phyloP scores from a whole-genome alignment of 2,888 invertebrate genomes.

The Diloba caeruleocephala region DNA sequence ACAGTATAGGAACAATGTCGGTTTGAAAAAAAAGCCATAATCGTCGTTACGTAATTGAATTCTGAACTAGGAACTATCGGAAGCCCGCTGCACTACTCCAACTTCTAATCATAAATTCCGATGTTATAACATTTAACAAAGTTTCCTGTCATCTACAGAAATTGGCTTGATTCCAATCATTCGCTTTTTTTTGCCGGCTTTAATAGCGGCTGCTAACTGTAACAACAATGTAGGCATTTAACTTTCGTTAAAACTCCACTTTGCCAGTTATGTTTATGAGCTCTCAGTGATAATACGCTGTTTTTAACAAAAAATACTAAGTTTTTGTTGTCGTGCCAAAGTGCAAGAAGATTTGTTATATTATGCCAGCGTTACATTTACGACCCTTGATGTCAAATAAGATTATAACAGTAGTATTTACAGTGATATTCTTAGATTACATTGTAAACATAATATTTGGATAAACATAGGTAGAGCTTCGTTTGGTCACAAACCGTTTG shows the following conservation, averaged over 20 bases:
- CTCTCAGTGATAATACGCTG: constrained; percentile 45
- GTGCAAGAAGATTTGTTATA: constrained; percentile 53
- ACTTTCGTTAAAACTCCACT: constrained; percentile 53
- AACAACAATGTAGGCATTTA: constrained; percentile 59
- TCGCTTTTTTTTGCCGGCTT: constrained; percentile 55
- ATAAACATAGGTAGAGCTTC: constrained; percentile 34
- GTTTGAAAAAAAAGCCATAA: constrained; percentile 51
- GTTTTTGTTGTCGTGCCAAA: constrained; percentile 56
- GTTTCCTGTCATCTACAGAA: constrained; percentile 75
- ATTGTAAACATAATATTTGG: too few relatives aligned
- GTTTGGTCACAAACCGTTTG: constrained; percentile 34
- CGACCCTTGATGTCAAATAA: constrained; percentile 19
- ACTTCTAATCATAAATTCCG: constrained; percentile 75
- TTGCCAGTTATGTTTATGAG: constrained; percentile 54
- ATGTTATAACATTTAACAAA: constrained; percentile 76
- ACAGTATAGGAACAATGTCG: constrained; percentile 39
- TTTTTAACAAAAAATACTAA: constrained; percentile 53
- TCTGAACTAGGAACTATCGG: constrained; percentile 61
- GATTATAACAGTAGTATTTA: too few relatives aligned
- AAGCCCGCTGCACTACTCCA: constrained; percentile 63
- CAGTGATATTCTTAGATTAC: too few relatives aligned
- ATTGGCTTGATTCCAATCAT: constrained; percentile 71
- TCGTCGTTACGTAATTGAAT: constrained; percentile 67
- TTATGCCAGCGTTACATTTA: constrained; percentile 32
- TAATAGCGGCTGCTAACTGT: constrained; percentile 60